These are phyloP conservation scores for Agapornis canus DNA, from an alignment of 2,797 vertebrate genomes.

Conservation along the genomic window DNA sequence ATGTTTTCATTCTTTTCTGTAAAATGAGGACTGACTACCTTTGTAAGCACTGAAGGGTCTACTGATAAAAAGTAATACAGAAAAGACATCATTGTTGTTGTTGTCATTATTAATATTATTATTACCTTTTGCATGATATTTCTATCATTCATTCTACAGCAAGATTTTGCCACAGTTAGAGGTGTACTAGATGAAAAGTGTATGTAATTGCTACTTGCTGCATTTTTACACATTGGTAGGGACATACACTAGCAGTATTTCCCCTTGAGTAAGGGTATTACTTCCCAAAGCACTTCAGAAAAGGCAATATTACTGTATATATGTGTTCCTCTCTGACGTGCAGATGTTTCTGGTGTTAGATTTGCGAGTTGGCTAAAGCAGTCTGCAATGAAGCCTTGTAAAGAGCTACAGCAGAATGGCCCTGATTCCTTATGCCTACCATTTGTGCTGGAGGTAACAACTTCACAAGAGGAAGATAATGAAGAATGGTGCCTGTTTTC, in stretches of 20 bases:
- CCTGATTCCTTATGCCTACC: background rate
- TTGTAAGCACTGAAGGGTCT: background rate
- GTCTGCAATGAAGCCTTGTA: background rate
- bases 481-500: background rate
- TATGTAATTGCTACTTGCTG: background rate
- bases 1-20: background rate
- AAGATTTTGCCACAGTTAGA: background rate
- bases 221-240: background rate
- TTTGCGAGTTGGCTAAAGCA: background rate
- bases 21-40: background rate
- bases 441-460: background rate
- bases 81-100: background rate
- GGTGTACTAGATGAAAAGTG: background rate
- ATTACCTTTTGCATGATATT: background rate
- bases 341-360: background rate
- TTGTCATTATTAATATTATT: background rate
- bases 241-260: background rate
- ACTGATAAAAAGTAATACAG: background rate
- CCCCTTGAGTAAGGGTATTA: background rate
- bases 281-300: background rate
- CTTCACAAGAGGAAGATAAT: background rate
- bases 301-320: background rate
- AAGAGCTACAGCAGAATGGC: background rate
- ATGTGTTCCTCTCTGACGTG: background rate
- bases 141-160: background rate